phyloP scores from a whole-genome alignment of 2,113 vertebrate species.

The Pachyramphus minor region DNA sequence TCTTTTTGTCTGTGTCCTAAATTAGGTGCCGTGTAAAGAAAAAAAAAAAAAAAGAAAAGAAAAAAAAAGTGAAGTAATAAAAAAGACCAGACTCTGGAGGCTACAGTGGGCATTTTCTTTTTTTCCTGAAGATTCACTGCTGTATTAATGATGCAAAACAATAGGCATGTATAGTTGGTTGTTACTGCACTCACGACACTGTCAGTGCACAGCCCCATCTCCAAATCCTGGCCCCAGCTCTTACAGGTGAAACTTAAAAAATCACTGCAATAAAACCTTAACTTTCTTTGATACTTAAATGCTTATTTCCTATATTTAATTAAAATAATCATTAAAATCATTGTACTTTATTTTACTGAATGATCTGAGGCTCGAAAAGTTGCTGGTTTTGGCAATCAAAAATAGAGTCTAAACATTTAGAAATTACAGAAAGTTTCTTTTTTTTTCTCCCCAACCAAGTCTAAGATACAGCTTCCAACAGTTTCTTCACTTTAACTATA shows the following conservation, averaged over 20 bases:
- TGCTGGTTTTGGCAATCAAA: neutral
- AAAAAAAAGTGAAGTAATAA: constrained; percentile 44
- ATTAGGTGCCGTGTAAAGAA: constrained; percentile 68
- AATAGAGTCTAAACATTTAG: neutral
- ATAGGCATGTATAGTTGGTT: constrained; percentile 8
- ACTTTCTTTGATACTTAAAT: neutral
- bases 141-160: constrained; percentile 54
- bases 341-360: neutral
- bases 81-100: constrained; percentile 29
- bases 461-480: neutral
- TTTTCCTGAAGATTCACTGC: neutral
- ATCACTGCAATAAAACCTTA: neutral
- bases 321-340: neutral
- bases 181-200: neutral
- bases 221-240: constrained; percentile 14
- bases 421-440: neutral
- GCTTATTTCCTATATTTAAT: neutral
- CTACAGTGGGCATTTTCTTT: constrained; percentile 47
- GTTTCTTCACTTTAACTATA: neutral
- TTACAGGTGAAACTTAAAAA: constrained; percentile 48
- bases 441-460: neutral
- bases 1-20: constrained; percentile 78
- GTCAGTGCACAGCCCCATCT: neutral
- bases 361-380: neutral
- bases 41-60: neutral